Evolutionary conservation across 2,888 invertebrate species (phyloP).

Genomic region (Polyploca ridens): DNA sequence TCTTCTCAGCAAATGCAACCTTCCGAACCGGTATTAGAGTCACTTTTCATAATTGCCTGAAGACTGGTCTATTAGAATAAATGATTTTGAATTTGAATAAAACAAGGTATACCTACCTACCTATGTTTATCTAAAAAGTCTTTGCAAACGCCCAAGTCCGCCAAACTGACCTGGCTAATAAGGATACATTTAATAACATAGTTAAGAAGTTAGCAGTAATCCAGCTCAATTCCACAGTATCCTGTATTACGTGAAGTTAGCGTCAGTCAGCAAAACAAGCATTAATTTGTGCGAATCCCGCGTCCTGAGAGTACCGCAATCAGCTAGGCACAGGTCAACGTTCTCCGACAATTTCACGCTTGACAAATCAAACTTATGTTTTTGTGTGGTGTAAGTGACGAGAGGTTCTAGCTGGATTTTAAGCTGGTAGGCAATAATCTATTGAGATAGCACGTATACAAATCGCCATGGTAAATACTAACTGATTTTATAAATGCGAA

Average conservation of each 20-base stretch:
- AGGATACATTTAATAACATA: not conserved
- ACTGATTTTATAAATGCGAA: too few species aligned
- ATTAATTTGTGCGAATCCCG: conserved; percentile 6
- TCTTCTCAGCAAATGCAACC: too few species aligned
- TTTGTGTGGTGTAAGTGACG: conserved; percentile 26
- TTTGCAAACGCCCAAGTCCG: too few species aligned
- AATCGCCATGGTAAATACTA: too few species aligned
- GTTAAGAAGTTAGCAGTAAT: not conserved
- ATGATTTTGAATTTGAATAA: too few species aligned
- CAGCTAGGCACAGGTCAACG: conserved; percentile 47
- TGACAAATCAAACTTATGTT: conserved; percentile 65
- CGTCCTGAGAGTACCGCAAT: conserved; percentile 1
- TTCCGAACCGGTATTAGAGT: too few species aligned
- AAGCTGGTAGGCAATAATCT: not conserved
- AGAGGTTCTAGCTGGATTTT: conserved; percentile 12
- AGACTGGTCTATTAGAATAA: too few species aligned
- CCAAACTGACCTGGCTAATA: not conserved
- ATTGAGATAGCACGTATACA: too few species aligned
- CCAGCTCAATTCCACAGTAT: not conserved
- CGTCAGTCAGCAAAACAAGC: not conserved
- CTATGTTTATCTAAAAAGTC: too few species aligned
- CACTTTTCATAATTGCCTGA: too few species aligned
- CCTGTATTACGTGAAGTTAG: not conserved
- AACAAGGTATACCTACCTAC: too few species aligned
- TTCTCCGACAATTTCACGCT: conserved; percentile 70